Evolutionary conservation across 2,113 vertebrate species (phyloP).

Genomic region (Hemiscyllium ocellatum): DNA sequence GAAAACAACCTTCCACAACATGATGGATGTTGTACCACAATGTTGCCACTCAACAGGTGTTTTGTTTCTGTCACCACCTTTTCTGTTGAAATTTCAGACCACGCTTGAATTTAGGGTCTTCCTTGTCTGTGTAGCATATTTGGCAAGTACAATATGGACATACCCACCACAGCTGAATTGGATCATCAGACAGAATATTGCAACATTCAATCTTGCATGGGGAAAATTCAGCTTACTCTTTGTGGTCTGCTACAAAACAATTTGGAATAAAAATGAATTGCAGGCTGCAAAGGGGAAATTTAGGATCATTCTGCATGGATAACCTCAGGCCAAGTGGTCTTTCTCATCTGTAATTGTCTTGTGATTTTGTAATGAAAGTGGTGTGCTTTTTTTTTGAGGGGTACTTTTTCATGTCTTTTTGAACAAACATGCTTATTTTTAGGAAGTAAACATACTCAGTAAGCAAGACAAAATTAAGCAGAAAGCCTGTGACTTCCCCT

Average conservation of each 20-base stretch:
- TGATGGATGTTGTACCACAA: background rate
- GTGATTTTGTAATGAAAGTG: background rate
- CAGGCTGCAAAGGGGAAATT: background rate
- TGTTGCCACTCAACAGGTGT: background rate
- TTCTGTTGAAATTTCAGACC: background rate
- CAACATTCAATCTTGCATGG: background rate
- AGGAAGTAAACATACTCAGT: background rate
- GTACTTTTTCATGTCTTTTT: background rate
- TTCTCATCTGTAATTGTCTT: background rate
- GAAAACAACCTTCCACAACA: too few species aligned
- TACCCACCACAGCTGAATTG: background rate
- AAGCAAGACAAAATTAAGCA: background rate
- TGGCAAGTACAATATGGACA: background rate
- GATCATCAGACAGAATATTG: background rate
- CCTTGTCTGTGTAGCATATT: background rate
- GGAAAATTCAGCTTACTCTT: background rate
- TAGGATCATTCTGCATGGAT: background rate
- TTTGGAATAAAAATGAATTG: background rate
- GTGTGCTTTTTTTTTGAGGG: background rate
- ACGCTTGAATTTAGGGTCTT: background rate
- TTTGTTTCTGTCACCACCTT: background rate
- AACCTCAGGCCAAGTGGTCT: background rate
- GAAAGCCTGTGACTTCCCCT: background rate
- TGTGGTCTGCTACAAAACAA: background rate
- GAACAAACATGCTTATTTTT: background rate